Percentiles rank a stretch among this genome's conserved stretches.
These are phyloP conservation scores for Eulemur albifrons DNA, from an alignment of 2,797 vertebrate species.

Conservation along the genomic window DNA sequence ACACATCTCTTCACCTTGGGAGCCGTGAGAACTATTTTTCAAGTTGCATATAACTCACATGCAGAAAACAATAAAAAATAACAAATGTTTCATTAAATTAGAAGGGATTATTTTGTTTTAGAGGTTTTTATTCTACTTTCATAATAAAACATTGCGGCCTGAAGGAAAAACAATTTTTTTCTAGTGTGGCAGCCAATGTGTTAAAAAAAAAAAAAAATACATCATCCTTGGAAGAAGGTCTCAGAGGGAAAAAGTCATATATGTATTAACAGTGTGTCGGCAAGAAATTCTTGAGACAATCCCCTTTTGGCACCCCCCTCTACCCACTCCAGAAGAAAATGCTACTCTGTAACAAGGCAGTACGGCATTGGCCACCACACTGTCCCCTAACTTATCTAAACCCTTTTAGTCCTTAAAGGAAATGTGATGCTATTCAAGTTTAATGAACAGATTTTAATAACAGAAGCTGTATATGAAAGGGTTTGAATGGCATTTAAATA, in stretches of 20 bases:
- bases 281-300: neutral
- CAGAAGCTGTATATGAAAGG: neutral
- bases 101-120: too few species aligned
- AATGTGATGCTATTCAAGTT: neutral
- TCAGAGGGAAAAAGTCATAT: neutral
- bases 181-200: too few species aligned
- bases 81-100: too few species aligned
- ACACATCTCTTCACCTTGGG: too few species aligned
- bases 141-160: too few species aligned
- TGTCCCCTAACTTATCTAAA: neutral
- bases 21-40: too few species aligned
- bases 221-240: neutral
- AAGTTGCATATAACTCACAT: too few species aligned
- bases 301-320: neutral
- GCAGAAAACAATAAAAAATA: too few species aligned
- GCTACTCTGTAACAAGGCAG: neutral
- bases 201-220: neutral
- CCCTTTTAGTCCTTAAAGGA: conserved; percentile 8
- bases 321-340: neutral
- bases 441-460: conserved; percentile 16
- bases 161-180: too few species aligned
- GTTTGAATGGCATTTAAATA: neutral
- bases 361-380: neutral
- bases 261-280: neutral
- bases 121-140: too few species aligned